Evolutionary conservation across 2,888 invertebrate genomes (phyloP).

Genomic region (Gryllus longicercus): DNA sequence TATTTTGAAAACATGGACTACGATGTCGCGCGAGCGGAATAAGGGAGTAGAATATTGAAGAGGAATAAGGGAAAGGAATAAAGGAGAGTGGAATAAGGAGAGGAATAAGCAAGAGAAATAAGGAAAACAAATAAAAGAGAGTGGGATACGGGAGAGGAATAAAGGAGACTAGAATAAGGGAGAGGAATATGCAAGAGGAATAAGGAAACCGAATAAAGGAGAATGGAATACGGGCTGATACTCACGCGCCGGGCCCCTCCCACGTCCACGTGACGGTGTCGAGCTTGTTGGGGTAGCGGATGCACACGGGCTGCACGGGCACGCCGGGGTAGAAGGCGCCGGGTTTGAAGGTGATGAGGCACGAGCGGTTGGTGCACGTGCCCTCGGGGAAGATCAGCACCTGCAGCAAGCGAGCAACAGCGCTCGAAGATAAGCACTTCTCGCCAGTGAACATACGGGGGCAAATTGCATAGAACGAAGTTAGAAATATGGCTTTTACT

Average conservation of each 20-base stretch:
- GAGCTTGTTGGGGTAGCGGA: slow-evolving; percentile 83
- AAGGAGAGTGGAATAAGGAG: neutral
- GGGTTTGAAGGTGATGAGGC: slow-evolving; percentile 83
- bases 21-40: too few species aligned
- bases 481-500: neutral
- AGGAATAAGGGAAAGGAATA: neutral
- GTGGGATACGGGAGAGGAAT: neutral
- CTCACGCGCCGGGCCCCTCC: slow-evolving; percentile 93
- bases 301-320: slow-evolving; percentile 90
- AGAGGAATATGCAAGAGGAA: neutral
- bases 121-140: neutral
- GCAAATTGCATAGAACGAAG: too few species aligned
- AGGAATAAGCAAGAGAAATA: neutral
- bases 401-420: slow-evolving; percentile 46
- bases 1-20: too few species aligned
- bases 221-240: slow-evolving; percentile 40
- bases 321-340: slow-evolving; percentile 95
- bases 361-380: slow-evolving; percentile 91
- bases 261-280: slow-evolving; percentile 92
- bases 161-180: neutral
- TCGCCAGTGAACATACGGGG: too few species aligned
- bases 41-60: too few species aligned
- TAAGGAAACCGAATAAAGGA: neutral
- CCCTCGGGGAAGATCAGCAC: slow-evolving; percentile 95
- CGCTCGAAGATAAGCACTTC: too few species aligned